These are phyloP conservation scores for Pseudomyrmex gracilis DNA, from an alignment of 1,140 invertebrate species.

Conservation along the genomic window DNA sequence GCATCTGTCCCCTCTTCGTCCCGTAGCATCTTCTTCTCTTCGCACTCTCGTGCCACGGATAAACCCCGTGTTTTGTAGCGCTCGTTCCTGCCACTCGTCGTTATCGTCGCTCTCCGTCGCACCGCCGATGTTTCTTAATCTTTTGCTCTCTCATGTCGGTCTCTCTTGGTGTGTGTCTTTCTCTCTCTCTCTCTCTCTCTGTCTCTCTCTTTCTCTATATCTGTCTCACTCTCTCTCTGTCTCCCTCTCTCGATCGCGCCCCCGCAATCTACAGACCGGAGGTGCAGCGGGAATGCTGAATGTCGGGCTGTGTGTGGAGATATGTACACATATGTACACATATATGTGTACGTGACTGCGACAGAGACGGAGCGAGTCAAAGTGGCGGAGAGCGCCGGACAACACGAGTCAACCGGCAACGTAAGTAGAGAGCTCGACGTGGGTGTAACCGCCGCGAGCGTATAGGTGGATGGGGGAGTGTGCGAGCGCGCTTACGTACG, in stretches of 20 bases:
- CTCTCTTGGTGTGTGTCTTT: conserved; percentile 8
- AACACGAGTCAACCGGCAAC: conserved; percentile 72
- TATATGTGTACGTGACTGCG: conserved; percentile 21
- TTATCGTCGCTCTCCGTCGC: conserved; percentile 58
- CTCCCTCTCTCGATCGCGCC: conserved; percentile 52
- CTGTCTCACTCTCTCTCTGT: conserved; percentile 57
- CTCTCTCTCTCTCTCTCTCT: conserved; percentile 61
- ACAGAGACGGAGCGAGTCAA: conserved; percentile 67
- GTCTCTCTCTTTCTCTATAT: conserved; percentile 11
- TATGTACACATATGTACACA: background rate
- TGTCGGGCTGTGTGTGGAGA: conserved; percentile 19
- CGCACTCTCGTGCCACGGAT: conserved; percentile 58
- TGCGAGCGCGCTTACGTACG: background rate
- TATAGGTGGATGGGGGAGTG: conserved; percentile 47
- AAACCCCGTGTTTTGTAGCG: conserved; percentile 31
- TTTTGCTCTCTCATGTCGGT: conserved; percentile 65
- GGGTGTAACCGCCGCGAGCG: conserved; percentile 70
- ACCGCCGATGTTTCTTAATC: conserved; percentile 71
- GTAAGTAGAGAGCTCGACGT: conserved; percentile 76
- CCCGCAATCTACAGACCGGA: conserved; percentile 29
- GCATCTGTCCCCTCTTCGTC: conserved; percentile 39
- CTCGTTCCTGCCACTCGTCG: conserved; percentile 36
- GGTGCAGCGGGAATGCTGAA: conserved; percentile 37
- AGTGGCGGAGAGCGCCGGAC: conserved; percentile 68
- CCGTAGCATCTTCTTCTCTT: conserved; percentile 48